Base-by-base conservation (phyloP, 2,888 invertebrate genomes). In the Cephonodes hylas region DNA sequence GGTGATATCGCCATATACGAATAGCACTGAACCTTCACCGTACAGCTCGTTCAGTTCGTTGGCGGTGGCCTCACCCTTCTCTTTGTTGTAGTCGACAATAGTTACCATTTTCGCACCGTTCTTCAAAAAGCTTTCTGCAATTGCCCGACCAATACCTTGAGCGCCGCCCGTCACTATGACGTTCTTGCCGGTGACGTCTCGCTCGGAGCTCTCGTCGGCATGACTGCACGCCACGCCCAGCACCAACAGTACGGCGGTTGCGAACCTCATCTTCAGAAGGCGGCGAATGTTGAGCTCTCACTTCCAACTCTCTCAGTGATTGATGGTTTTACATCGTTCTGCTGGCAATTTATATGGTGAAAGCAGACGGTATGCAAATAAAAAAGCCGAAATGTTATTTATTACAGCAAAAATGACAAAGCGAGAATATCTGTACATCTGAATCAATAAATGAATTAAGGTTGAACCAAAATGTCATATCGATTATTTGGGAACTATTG, bases 81-180 rank as follows among this genome's bases (percentile, higher is more conserved):
- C 66, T 59, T 77, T 71, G 27, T 71, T 66, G 0, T 77, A 66
- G 25, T 83, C 83, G 2, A 81, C 59, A 2, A 84, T 53, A 3
- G 81, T 64, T 0, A 72, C 63, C 4, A 60, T 22, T 66, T 74
- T 79, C 0, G 73, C 83, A 48, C 89, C 91, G 62, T 86, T 83
- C 59, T 81, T 78, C 2, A 94, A 70, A 46, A 93, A 84, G 64
- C 86, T 83, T 2, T 84, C 78, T 0, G 86, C 86, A 42, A 88
- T 91, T 46, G 83, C 81, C 23, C 83, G 83, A 0, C 93, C 93
- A 46, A 94, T 93, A 1, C 94, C 93, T 42, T 82, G 80, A 0
- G 93, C 93, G 25, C 86, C 94, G 0, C 94, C 94, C 0, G 94
- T 94, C 13, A 94, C 64, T 0, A 79, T 72, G 0, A 74, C 67